phyloP scores from a whole-genome alignment of 2,797 vertebrate genomes.

The Sebastes kiyomatsui region DNA sequence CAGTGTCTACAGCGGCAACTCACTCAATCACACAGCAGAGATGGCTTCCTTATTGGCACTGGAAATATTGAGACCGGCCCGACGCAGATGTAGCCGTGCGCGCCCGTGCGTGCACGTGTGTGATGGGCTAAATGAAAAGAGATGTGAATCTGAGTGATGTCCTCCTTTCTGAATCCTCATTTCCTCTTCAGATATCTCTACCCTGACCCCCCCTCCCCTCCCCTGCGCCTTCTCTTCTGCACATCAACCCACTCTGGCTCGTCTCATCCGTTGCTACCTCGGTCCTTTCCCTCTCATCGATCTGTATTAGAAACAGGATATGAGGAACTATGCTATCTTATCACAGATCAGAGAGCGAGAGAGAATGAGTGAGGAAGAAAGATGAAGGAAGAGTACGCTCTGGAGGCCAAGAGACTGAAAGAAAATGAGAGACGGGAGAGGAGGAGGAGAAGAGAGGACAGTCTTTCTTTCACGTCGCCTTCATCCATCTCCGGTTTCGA shows the following conservation, averaged over 20 bases:
- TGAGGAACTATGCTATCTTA: constrained; percentile 81
- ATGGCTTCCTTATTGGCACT: constrained; percentile 62
- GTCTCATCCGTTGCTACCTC: constrained; percentile 66
- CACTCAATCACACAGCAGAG: constrained; percentile 63
- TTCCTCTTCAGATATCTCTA: constrained; percentile 80
- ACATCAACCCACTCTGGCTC: constrained; percentile 71
- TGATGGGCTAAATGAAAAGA: constrained; percentile 79
- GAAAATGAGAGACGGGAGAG: constrained; percentile 35
- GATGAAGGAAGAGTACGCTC: constrained; percentile 36
- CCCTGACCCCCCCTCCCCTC: constrained; percentile 34
- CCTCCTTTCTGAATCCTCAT: constrained; percentile 82
- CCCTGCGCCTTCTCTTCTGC: constrained; percentile 51
- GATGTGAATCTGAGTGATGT: constrained; percentile 81
- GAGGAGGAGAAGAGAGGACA: constrained; percentile 27
- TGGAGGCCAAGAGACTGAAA: constrained; percentile 46
- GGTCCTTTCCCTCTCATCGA: constrained; percentile 73
- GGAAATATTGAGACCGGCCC: constrained; percentile 61
- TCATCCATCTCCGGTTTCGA: constrained; percentile 68
- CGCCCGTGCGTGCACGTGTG: constrained; percentile 10
- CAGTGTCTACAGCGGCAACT: constrained; percentile 30
- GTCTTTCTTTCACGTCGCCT: constrained; percentile 55
- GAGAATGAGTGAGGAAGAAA: constrained; percentile 69
- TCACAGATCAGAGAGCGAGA: constrained; percentile 72
- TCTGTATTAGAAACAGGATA: constrained; percentile 83
- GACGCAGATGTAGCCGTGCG: constrained; percentile 20